Conservation (phyloP, 2,888 invertebrate species). For the Mylabris sibirica region DNA sequence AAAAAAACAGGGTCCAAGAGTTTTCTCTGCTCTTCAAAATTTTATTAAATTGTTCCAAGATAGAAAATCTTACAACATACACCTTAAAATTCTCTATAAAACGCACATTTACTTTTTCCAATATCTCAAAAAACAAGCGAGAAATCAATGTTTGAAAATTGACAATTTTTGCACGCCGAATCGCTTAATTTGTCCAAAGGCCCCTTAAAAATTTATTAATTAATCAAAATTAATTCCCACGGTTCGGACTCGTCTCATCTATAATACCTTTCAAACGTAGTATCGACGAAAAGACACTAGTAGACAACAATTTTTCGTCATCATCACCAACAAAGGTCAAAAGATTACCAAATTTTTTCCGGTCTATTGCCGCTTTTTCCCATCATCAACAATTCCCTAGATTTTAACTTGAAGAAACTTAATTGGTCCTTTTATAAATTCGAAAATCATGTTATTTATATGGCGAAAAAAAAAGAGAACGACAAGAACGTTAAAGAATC, state of each 20-base stretch:
- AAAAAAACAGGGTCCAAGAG: too few relatives aligned
- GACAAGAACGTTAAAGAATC: not conserved
- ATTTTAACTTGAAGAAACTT: not conserved
- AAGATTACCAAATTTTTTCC: not conserved
- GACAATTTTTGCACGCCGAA: too few relatives aligned
- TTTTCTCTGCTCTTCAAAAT: too few relatives aligned
- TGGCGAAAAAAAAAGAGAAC: not conserved
- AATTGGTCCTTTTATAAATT: not conserved
- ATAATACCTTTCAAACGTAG: too few relatives aligned
- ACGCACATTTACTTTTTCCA: too few relatives aligned
- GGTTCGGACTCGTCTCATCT: not conserved
- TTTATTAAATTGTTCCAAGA: too few relatives aligned
- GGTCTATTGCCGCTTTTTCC: not conserved
- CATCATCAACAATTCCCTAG: not conserved
- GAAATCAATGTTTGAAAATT: too few relatives aligned
- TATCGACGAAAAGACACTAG: not conserved
- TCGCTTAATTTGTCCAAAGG: not conserved
- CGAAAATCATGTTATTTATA: not conserved
- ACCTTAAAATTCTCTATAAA: too few relatives aligned
- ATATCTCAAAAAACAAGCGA: too few relatives aligned
- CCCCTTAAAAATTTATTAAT: not conserved
- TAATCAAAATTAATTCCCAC: not conserved
- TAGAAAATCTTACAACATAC: too few relatives aligned
- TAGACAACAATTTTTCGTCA: not conserved
- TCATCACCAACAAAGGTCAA: slow-evolving; percentile 1